Evolutionary conservation across 2,113 vertebrate species (phyloP).

Genomic region (Corythornis madagascariensis): DNA sequence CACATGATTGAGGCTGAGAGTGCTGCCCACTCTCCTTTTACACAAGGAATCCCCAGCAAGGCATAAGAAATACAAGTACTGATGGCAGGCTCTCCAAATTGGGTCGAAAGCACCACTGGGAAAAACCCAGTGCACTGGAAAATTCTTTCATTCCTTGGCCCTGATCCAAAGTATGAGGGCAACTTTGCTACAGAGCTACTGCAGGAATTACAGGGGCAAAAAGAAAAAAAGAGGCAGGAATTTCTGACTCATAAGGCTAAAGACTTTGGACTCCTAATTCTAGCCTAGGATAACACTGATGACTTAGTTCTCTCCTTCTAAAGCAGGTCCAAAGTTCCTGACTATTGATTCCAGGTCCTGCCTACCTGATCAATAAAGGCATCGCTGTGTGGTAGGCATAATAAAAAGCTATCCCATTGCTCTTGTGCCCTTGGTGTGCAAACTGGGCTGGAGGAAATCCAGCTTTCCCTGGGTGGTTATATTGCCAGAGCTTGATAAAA

Average conservation of each 20-base stretch:
- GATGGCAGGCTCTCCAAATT: neutral
- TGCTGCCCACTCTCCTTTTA: neutral
- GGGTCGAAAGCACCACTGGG: neutral
- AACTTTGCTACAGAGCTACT: neutral
- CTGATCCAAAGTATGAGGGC: neutral
- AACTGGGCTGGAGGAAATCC: neutral
- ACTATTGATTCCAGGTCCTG: neutral
- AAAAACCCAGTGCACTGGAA: neutral
- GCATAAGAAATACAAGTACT: neutral
- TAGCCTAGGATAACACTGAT: neutral
- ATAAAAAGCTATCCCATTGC: neutral
- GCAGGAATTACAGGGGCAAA: neutral
- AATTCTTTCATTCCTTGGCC: neutral
- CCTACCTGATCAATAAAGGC: neutral
- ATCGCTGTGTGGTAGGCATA: neutral
- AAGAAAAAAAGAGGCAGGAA: neutral
- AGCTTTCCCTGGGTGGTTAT: neutral
- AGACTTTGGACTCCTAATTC: neutral
- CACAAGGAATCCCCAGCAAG: neutral
- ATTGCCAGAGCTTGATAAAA: neutral
- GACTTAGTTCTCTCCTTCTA: neutral
- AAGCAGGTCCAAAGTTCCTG: neutral
- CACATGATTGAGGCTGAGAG: neutral
- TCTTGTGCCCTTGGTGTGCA: neutral
- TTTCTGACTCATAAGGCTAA: neutral